Conservation (phyloP, 2,113 vertebrate genomes). For the Aptenodytes patagonicus region DNA sequence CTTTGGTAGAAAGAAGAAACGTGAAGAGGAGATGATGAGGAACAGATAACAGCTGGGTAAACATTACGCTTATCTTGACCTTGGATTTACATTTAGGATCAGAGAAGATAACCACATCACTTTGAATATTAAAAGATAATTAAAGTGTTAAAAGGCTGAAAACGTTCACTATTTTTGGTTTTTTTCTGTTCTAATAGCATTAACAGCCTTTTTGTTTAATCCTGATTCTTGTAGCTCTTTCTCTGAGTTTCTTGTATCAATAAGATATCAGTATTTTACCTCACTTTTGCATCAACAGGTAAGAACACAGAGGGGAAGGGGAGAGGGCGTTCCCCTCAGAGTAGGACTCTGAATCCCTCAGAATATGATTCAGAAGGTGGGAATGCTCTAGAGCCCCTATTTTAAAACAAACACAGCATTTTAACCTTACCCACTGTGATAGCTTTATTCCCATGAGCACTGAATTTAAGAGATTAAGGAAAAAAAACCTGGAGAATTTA, state of each 20-base stretch:
- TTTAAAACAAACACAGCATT: background rate
- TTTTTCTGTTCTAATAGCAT: background rate
- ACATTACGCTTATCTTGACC: background rate
- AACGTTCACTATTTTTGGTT: background rate
- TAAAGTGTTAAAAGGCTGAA: background rate
- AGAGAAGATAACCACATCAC: background rate
- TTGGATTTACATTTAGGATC: background rate
- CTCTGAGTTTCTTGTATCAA: background rate
- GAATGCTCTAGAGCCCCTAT: background rate
- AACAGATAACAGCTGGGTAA: background rate
- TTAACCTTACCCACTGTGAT: background rate
- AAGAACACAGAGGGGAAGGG: background rate
- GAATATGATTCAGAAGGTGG: background rate
- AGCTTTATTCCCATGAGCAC: background rate
- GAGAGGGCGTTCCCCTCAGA: background rate
- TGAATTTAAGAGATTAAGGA: background rate
- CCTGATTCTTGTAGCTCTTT: background rate
- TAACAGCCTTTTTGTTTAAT: background rate
- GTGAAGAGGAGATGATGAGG: background rate
- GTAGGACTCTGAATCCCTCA: background rate
- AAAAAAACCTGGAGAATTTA: background rate
- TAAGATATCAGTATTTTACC: background rate
- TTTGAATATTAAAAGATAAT: background rate
- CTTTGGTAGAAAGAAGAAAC: background rate
- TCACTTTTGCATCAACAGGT: background rate